Conservation (phyloP, 2,888 invertebrate species). For the Nomada ruficornis region DNA sequence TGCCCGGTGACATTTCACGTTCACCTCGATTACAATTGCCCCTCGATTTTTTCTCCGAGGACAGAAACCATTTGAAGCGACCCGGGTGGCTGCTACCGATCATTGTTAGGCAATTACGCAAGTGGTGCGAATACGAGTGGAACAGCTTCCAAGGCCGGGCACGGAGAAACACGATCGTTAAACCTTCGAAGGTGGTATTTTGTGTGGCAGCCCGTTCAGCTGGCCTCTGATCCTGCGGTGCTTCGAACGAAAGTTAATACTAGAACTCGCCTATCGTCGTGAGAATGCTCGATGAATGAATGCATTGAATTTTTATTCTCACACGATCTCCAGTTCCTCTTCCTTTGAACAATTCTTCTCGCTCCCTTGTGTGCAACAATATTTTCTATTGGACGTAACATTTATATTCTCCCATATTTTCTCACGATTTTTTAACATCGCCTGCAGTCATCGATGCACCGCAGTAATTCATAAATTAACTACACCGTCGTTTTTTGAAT, state of each 20-base stretch:
- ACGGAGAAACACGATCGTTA: slow-evolving; percentile 73
- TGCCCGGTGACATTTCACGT: slow-evolving; percentile 41
- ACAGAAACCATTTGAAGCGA: slow-evolving; percentile 26
- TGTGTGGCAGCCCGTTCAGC: slow-evolving; percentile 57
- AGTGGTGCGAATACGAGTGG: slow-evolving; percentile 65
- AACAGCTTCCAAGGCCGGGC: slow-evolving; percentile 76
- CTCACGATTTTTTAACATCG: not conserved
- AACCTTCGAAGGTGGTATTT: slow-evolving; percentile 73
- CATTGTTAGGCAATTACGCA: slow-evolving; percentile 64
- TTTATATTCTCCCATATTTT: not conserved
- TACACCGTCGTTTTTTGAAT: not conserved
- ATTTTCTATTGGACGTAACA: not conserved
- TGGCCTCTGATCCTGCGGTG: slow-evolving; percentile 43
- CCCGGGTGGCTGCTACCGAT: slow-evolving; percentile 34
- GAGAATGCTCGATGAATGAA: slow-evolving; percentile 48
- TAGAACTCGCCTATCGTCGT: slow-evolving; percentile 37
- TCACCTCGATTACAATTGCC: slow-evolving; percentile 16
- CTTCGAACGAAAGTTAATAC: slow-evolving; percentile 57
- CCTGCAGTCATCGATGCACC: not conserved
- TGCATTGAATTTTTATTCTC: slow-evolving; percentile 36
- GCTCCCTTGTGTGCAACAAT: not conserved
- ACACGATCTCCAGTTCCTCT: slow-evolving; percentile 15
- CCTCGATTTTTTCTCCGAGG: slow-evolving; percentile 4
- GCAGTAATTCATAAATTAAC: not conserved
- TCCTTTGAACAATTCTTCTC: slow-evolving; percentile 1